A percentile compares a stretch with the other conserved stretches of the same genome.
Evolutionary conservation across 2,113 vertebrate genomes (phyloP).

Genomic region (Siphamia tubifer): DNA sequence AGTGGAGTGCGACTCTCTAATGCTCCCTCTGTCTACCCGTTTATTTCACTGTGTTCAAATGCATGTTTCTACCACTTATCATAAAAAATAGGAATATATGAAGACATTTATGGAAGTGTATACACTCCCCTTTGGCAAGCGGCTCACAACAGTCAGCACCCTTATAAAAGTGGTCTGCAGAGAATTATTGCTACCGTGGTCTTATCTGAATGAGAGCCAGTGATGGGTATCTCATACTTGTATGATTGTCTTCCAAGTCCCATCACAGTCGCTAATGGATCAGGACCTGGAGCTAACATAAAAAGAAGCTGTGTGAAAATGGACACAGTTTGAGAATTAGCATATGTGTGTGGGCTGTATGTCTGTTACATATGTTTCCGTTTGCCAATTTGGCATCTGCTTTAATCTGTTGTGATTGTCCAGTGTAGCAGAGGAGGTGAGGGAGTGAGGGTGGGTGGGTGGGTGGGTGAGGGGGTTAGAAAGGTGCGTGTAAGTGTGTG

Average conservation of each 20-base stretch:
- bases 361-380: not conserved
- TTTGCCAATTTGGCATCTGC: conserved; percentile 3
- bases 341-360: not conserved
- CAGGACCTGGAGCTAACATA: conserved; percentile 3
- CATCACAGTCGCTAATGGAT: conserved; percentile 43
- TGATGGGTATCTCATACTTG: conserved; percentile 31
- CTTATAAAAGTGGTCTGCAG: conserved; percentile 54
- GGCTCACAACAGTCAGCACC: conserved; percentile 29
- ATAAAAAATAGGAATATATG: conserved; percentile 66
- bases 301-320: not conserved
- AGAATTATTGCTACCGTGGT: conserved; percentile 58
- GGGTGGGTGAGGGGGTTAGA: no score
- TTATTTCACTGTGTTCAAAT: conserved; percentile 65
- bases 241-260: conserved; percentile 44
- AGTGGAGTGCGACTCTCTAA: conserved; percentile 20
- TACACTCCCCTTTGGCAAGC: conserved; percentile 60
- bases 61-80: conserved; percentile 79
- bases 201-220: conserved; percentile 48
- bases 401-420: conserved; percentile 29
- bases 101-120: conserved; percentile 62
- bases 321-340: not conserved
- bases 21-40: not conserved
- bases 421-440: conserved; percentile 4
- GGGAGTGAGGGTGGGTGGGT: not conserved
- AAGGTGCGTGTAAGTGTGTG: not conserved